Evolutionary conservation across 2,113 vertebrate genomes (phyloP).

Genomic region (Tachysurus vachellii): DNA sequence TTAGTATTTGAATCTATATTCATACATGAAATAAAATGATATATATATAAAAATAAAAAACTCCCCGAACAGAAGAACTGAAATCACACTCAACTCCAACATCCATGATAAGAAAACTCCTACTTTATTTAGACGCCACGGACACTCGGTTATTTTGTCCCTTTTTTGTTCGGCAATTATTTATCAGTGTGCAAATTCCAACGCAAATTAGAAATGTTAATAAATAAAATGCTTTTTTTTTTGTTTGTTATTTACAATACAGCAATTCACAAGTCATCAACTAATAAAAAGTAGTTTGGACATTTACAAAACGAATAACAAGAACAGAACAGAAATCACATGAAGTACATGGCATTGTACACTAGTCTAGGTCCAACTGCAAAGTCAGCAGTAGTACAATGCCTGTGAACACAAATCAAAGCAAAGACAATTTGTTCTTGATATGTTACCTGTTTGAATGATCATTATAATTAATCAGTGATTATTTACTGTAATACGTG

Average conservation of each 20-base stretch:
- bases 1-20: no score
- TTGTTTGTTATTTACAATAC: constrained; percentile 68
- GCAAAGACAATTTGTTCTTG: background rate
- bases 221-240: constrained; percentile 63
- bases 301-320: constrained; percentile 40
- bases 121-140: constrained; percentile 68
- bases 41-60: background rate
- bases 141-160: constrained; percentile 63
- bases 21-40: no score
- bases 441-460: background rate
- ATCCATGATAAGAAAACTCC: constrained; percentile 60
- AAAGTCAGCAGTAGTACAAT: constrained; percentile 24
- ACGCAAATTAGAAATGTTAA: constrained; percentile 66
- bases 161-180: constrained; percentile 69
- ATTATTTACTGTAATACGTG: background rate
- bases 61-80: constrained; percentile 1
- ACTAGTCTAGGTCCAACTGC: constrained; percentile 26
- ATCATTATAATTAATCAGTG: background rate
- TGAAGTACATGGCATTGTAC: constrained; percentile 14
- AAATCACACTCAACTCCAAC: constrained; percentile 11
- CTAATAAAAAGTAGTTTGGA: constrained; percentile 45
- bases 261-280: constrained; percentile 51
- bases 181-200: constrained; percentile 64
- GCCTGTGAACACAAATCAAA: background rate
- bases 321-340: constrained; percentile 31